Percentiles rank a stretch among this genome's conserved stretches.
These are phyloP conservation scores for Cephalophus harveyi DNA, from an alignment of 2,113 vertebrate species.

Conservation along the genomic window DNA sequence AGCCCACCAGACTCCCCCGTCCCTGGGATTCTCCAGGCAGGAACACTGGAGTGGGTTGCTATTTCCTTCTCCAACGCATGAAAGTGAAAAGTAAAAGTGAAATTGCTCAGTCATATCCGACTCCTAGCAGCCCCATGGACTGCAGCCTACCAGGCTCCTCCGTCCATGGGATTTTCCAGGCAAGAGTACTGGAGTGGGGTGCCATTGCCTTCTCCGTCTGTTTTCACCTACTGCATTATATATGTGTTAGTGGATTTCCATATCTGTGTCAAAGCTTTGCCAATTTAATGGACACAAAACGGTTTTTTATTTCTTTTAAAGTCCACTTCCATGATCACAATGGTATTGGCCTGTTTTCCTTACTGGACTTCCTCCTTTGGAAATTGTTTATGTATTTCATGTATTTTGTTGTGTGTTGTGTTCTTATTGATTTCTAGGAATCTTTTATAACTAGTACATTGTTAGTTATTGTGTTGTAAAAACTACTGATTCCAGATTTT, in stretches of 20 bases:
- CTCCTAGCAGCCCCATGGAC: rapidly evolving
- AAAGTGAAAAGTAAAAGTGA: no score
- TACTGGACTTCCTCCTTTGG: background rate
- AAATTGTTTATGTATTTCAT: background rate
- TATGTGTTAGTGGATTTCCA: background rate
- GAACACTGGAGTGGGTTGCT: no score
- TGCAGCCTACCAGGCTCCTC: no score
- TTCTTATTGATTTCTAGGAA: background rate
- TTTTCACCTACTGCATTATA: background rate
- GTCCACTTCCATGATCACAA: background rate
- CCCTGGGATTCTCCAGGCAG: no score
- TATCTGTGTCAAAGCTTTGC: background rate
- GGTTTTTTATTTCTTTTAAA: background rate
- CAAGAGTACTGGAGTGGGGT: no score
- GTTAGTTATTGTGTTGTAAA: background rate
- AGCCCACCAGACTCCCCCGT: no score
- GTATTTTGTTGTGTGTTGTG: background rate
- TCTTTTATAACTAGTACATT: background rate
- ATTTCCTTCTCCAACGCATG: no score
- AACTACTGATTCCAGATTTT: background rate
- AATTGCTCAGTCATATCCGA: rapidly evolving
- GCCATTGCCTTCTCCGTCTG: background rate
- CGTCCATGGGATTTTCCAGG: no score
- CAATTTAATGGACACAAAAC: background rate
- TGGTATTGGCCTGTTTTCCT: background rate